Conservation (phyloP, 2,888 invertebrate genomes). For the Acronicta aceris region DNA sequence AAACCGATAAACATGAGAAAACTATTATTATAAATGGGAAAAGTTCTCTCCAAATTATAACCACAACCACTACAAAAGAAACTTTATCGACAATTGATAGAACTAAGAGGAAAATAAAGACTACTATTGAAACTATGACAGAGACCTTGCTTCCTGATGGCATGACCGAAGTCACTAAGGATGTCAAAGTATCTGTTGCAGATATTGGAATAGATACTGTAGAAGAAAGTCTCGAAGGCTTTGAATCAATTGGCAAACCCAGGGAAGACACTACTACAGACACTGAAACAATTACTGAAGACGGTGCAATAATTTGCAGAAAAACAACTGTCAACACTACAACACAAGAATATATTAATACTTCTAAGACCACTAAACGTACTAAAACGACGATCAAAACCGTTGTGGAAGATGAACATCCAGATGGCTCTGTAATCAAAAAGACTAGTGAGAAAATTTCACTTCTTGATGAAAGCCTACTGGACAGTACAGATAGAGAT, state of each 20-base stretch:
- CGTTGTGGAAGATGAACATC: conserved; percentile 78
- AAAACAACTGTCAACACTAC: conserved; percentile 73
- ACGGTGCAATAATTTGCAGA: conserved; percentile 71
- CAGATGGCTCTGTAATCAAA: conserved; percentile 78
- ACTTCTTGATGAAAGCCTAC: conserved; percentile 69
- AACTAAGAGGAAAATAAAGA: conserved; percentile 78
- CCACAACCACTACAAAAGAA: conserved; percentile 79
- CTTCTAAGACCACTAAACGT: conserved; percentile 50
- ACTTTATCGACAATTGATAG: conserved; percentile 71
- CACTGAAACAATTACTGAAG: conserved; percentile 68
- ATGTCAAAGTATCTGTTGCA: conserved; percentile 78
- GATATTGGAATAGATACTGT: conserved; percentile 67
- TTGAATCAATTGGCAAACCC: conserved; percentile 66
- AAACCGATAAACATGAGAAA: conserved; percentile 75
- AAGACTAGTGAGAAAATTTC: conserved; percentile 82
- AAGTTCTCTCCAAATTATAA: conserved; percentile 76
- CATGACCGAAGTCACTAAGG: conserved; percentile 80
- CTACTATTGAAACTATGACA: conserved; percentile 78
- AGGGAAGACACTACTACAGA: conserved; percentile 66
- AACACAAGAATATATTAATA: conserved; percentile 69
- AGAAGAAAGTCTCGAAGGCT: conserved; percentile 64
- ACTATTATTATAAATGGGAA: conserved; percentile 71
- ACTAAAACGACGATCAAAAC: conserved; percentile 75
- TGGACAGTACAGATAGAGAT: conserved; percentile 27
- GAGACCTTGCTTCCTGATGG: conserved; percentile 78